phyloP scores from a whole-genome alignment of 2,113 vertebrate species.

The Anser cygnoides region DNA sequence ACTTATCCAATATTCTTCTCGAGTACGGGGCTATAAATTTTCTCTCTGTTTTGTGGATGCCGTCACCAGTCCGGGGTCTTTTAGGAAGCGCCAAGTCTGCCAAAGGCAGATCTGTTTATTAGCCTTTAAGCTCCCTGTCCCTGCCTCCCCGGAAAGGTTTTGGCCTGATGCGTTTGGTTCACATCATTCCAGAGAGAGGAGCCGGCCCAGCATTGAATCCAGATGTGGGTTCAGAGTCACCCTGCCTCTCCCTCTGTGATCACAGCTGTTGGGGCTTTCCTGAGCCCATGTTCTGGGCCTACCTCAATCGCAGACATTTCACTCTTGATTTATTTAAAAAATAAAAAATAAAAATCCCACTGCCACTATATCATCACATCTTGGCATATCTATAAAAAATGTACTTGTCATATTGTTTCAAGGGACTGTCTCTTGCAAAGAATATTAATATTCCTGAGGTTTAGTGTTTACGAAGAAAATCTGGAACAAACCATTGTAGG shows the following conservation, averaged over 20 bases:
- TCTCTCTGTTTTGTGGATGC: neutral
- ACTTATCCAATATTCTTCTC: neutral
- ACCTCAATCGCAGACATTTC: neutral
- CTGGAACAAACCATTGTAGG: neutral
- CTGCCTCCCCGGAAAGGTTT: neutral
- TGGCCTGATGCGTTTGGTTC: neutral
- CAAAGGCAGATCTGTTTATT: neutral
- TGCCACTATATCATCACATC: neutral
- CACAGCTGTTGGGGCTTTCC: neutral
- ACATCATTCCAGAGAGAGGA: neutral
- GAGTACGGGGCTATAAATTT: neutral
- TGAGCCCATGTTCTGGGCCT: neutral
- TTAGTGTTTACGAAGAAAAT: neutral
- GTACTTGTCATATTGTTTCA: neutral
- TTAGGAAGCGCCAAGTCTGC: neutral
- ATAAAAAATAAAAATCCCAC: neutral
- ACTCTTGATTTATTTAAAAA: conserved; percentile 17
- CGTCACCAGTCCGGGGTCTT: neutral
- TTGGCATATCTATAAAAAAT: conserved; percentile 22
- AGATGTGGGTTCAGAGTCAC: conserved; percentile 21
- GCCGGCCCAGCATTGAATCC: conserved; percentile 35
- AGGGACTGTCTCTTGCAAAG: neutral
- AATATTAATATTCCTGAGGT: conserved; percentile 19
- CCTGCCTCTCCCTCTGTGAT: neutral
- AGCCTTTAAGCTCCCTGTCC: neutral